Percentiles rank a stretch among this genome's conserved stretches.
phyloP scores from a whole-genome alignment of 2,797 vertebrate species.

The Onychomys arenicola region DNA sequence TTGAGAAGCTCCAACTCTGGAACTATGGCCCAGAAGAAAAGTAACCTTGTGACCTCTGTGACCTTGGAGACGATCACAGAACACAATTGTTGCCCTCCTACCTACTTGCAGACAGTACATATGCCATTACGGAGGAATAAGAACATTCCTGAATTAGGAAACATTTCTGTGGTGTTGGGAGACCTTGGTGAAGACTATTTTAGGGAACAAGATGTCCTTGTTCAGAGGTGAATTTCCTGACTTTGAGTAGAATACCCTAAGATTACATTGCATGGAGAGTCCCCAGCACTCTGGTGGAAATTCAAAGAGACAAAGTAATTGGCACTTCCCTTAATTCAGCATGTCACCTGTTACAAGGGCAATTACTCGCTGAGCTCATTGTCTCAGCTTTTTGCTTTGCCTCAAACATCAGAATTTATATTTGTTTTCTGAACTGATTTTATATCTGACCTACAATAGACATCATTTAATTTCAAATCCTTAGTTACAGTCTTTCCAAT shows the following conservation, averaged over 20 bases:
- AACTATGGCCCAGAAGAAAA: neutral
- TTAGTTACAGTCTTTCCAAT: neutral
- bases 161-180: conserved; percentile 31
- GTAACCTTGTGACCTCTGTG: neutral
- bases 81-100: neutral
- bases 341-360: conserved; percentile 60
- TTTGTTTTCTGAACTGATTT: conserved; percentile 59
- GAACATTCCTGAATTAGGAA: conserved; percentile 30
- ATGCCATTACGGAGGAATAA: neutral
- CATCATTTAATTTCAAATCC: conserved; percentile 36
- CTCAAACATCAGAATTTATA: conserved; percentile 58
- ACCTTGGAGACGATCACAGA: neutral
- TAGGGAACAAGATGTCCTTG: neutral
- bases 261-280: conserved; percentile 55
- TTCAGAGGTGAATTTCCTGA: conserved; percentile 49
- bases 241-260: conserved; percentile 56
- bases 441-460: neutral
- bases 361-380: conserved; percentile 52
- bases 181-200: conserved; percentile 27
- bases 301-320: conserved; percentile 70
- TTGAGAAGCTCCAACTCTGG: neutral
- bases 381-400: conserved; percentile 14
- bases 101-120: neutral
- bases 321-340: conserved; percentile 41
- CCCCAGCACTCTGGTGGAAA: conserved; percentile 39